A percentile compares a stretch with the other conserved stretches of the same genome.
Conservation (phyloP, 2,113 vertebrate genomes). For the Nestor notabilis region DNA sequence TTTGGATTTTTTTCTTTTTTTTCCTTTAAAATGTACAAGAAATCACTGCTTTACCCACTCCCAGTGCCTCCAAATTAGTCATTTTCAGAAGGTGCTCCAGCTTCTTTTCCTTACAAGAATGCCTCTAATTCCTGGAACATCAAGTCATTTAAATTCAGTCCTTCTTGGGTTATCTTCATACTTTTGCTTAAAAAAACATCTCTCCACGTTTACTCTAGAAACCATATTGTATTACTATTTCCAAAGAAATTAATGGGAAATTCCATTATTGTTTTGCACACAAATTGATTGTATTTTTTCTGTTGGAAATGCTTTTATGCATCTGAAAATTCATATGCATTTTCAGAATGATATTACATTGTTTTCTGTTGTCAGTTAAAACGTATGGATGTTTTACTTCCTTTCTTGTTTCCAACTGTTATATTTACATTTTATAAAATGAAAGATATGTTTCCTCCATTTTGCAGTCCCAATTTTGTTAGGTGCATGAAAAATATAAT, state of each 20-base stretch:
- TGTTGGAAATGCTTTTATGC: background rate
- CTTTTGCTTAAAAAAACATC: fast-evolving
- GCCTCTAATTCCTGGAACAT: background rate
- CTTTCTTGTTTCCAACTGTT: background rate
- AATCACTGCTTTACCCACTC: background rate
- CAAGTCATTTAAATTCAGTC: background rate
- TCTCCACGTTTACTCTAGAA: background rate
- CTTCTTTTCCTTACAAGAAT: background rate
- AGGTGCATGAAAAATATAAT: background rate
- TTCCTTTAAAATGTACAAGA: background rate
- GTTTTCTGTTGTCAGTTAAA: background rate
- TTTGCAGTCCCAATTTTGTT: background rate
- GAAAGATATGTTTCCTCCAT: background rate
- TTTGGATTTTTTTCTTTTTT: background rate
- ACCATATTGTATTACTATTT: background rate
- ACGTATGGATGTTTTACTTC: background rate
- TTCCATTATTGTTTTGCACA: background rate
- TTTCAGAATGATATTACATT: background rate
- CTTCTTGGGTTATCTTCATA: background rate
- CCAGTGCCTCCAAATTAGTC: background rate
- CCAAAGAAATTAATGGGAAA: background rate
- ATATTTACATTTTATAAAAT: background rate
- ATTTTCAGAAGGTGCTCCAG: background rate
- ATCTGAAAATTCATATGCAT: background rate
- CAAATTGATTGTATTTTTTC: background rate